Conservation (phyloP, 2,888 invertebrate species). For the Eupithecia subumbrata region DNA sequence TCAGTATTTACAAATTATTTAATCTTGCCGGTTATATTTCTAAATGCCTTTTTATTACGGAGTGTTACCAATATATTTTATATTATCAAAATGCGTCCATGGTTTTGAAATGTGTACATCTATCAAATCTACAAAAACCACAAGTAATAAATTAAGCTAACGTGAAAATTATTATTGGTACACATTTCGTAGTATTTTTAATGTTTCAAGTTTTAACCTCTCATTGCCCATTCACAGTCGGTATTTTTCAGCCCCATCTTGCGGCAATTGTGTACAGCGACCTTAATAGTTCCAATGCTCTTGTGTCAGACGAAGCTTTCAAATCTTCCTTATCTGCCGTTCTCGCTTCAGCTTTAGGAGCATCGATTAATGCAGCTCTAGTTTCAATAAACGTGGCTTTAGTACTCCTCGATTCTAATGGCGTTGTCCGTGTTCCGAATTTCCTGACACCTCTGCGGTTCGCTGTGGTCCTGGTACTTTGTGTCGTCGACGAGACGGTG, state of each 20-base stretch:
- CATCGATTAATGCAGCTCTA: slow-evolving; percentile 60
- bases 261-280: slow-evolving; percentile 93
- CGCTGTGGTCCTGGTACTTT: slow-evolving; percentile 59
- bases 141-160: slow-evolving; percentile 3
- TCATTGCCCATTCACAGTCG: slow-evolving; percentile 42
- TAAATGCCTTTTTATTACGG: slow-evolving; percentile 4
- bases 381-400: slow-evolving; percentile 54
- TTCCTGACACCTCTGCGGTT: slow-evolving; percentile 72
- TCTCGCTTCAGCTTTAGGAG: slow-evolving; percentile 74
- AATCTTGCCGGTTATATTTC: neutral
- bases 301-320: slow-evolving; percentile 86
- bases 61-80: neutral
- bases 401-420: slow-evolving; percentile 55
- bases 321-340: slow-evolving; percentile 62
- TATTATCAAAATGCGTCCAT: slow-evolving; percentile 10
- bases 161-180: slow-evolving; percentile 10
- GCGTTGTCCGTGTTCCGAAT: slow-evolving; percentile 62
- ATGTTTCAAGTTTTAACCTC: slow-evolving; percentile 37
- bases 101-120: neutral
- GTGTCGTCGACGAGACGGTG: slow-evolving; percentile 59
- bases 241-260: slow-evolving; percentile 86
- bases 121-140: neutral
- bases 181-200: slow-evolving; percentile 15
- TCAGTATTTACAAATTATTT: slow-evolving; percentile 21
- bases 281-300: slow-evolving; percentile 92